Evolutionary conservation across 2,113 vertebrate species (phyloP), one percentile per base, ranked within the genome.

Genomic region (Callithrix jacchus): DNA sequence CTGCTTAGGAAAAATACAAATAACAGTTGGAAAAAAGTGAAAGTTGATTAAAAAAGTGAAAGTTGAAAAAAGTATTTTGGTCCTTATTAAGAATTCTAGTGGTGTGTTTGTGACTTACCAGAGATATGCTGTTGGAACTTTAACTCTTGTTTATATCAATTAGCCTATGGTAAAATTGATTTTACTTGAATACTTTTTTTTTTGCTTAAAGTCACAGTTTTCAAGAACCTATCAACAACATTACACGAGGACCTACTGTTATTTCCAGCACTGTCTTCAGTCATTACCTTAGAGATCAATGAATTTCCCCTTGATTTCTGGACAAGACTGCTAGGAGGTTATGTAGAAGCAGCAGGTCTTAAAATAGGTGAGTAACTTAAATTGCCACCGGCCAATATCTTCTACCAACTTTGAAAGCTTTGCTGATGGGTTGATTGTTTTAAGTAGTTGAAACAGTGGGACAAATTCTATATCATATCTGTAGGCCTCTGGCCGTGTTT

Each of bases 261-360:
- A 66, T 73, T 89, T 77, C 77, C 52, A 42, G 17, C 40, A 89
- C 16, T 61, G 4, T 88, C 64, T 82, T 87, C 32, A 76, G 10
- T 64, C 87, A 73, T 61, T 93, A 93, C 42, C 12, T 93, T 66
- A 87, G 30, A 4, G 56, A 81, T 80, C 56, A 82, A 88, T 4
- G 52, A 92, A 92, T 77, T 47, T 40, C 54, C 49, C 92, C 70
- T 73, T 80, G 74, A 88, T 97, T 92, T 49, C 85, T 93, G 17
- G 35, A 81, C 45, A 96, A 95, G 58, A 61, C 35, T 54, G 11
- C 23, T 37, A 35, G 32, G 18, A 97, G 10, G 8, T 56, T 71
- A 21, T 42, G 16, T 40, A 20, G 76, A 66, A 68, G n/a, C 52
- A 54, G 32, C 4, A 91, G 49, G 61, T 58, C 77, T 83, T 76